Percentiles rank a stretch among this genome's conserved stretches.
Conservation (phyloP, 2,797 vertebrate genomes). For the Babyrousa celebensis region DNA sequence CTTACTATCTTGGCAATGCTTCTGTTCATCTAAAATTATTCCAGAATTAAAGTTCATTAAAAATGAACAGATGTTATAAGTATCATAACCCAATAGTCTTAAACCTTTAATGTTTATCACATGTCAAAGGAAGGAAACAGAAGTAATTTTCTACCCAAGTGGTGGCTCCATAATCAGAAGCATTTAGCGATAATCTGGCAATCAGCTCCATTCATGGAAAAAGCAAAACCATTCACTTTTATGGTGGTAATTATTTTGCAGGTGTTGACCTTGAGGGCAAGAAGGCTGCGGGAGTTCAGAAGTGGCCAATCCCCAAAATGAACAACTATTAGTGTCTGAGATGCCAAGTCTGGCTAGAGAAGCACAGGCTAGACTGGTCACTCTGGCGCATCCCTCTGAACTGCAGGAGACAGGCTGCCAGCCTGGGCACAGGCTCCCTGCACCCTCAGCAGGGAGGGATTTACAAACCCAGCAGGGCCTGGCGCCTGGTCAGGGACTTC, state of each 20-base stretch:
- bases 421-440: background rate
- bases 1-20: background rate
- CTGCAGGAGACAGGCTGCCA: background rate
- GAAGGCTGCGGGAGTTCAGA: background rate
- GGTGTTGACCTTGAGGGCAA: conserved; percentile 41
- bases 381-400: background rate
- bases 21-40: conserved; percentile 38
- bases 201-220: background rate
- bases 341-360: background rate
- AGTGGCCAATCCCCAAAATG: background rate
- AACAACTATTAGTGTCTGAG: background rate
- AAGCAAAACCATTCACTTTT: conserved; percentile 18
- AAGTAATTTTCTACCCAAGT: conserved; percentile 56
- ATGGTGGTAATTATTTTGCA: conserved; percentile 24
- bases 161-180: background rate
- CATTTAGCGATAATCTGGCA: background rate
- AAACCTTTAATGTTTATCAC: conserved; percentile 52
- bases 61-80: conserved; percentile 44
- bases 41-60: conserved; percentile 49
- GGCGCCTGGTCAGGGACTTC: conserved; percentile 76
- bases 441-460: conserved; percentile 55
- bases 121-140: conserved; percentile 47
- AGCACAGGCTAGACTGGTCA: background rate
- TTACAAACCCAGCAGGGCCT: conserved; percentile 75
- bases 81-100: background rate